Percentiles rank a stretch among this genome's conserved stretches.
Conservation (phyloP, 30 jellyfish, hydroid and myxozoan genomes). For the Turritopsis rubra region DNA sequence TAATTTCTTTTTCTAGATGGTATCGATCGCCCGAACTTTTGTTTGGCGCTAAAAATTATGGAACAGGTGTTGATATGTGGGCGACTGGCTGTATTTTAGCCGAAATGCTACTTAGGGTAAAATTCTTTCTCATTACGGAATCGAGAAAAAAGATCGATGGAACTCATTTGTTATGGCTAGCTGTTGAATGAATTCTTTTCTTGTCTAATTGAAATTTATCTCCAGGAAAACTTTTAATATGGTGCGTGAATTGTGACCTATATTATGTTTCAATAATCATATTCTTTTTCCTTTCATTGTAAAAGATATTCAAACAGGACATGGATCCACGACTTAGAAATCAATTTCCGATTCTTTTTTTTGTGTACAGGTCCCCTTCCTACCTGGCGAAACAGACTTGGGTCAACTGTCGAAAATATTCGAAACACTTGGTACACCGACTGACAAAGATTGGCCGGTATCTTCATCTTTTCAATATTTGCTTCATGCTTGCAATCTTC, state of each 20-base stretch:
- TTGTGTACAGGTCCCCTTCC: slow-evolving; percentile 75
- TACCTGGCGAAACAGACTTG: slow-evolving; percentile 94
- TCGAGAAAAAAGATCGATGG: too few relatives aligned
- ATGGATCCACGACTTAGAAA: neutral
- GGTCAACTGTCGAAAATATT: slow-evolving; percentile 91
- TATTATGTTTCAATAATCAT: too few relatives aligned
- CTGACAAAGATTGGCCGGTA: slow-evolving; percentile 99
- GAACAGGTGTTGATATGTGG: slow-evolving; percentile 98
- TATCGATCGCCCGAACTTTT: slow-evolving; percentile 95
- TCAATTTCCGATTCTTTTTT: neutral
- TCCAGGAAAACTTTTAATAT: too few relatives aligned
- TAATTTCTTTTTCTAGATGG: slow-evolving; percentile 59
- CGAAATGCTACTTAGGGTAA: slow-evolving; percentile 85
- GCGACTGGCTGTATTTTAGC: slow-evolving; percentile 96
- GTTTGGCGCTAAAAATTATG: slow-evolving; percentile 96
- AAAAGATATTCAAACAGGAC: neutral
- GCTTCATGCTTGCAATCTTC: neutral
- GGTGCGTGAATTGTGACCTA: too few relatives aligned
- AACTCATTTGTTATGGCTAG: too few relatives aligned
- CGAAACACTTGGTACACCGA: slow-evolving; percentile 96
- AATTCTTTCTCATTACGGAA: too few relatives aligned
- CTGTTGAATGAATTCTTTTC: too few relatives aligned
- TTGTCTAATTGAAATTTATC: too few relatives aligned
- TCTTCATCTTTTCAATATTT: neutral
- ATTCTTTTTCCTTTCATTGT: too few relatives aligned